Conservation (phyloP, 2,797 vertebrate species). For the Hoplostethus mediterraneus region DNA sequence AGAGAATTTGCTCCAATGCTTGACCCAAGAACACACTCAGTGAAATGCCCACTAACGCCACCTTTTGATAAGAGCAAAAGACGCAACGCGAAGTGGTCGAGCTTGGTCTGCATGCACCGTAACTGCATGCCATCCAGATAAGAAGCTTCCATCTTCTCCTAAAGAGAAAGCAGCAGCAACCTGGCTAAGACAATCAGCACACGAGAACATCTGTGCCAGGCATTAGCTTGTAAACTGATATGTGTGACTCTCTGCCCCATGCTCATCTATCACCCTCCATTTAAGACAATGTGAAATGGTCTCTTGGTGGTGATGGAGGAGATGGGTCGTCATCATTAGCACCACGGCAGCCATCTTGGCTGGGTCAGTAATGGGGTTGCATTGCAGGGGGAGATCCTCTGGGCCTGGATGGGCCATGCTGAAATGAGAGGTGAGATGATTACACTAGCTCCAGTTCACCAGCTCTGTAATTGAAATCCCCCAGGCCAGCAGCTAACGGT, state of each 20-base stretch:
- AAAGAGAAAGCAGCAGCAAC: background rate
- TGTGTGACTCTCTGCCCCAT: slow-evolving; percentile 24
- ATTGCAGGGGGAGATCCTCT: slow-evolving; percentile 51
- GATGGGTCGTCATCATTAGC: slow-evolving; percentile 59
- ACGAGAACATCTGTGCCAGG: background rate
- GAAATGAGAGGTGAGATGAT: slow-evolving; percentile 55
- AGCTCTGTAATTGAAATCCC: slow-evolving; percentile 56
- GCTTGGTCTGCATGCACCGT: too few relatives aligned
- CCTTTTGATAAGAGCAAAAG: too few relatives aligned
- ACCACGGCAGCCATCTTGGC: slow-evolving; percentile 55
- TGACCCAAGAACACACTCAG: too few relatives aligned
- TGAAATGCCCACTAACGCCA: too few relatives aligned
- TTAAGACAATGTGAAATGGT: slow-evolving; percentile 50
- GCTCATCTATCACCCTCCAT: slow-evolving; percentile 54
- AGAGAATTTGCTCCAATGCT: too few relatives aligned
- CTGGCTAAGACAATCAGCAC: background rate
- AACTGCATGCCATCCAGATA: background rate
- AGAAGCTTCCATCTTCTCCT: background rate
- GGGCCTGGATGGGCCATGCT: slow-evolving; percentile 28
- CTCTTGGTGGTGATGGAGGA: slow-evolving; percentile 55
- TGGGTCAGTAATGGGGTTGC: slow-evolving; percentile 67
- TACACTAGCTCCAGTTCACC: slow-evolving; percentile 67
- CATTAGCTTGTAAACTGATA: slow-evolving; percentile 13
- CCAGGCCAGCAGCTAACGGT: slow-evolving; percentile 4
- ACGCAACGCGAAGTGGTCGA: too few relatives aligned